phyloP scores from a whole-genome alignment of 92 coral and sea anemone species.

The Porites rus region DNA sequence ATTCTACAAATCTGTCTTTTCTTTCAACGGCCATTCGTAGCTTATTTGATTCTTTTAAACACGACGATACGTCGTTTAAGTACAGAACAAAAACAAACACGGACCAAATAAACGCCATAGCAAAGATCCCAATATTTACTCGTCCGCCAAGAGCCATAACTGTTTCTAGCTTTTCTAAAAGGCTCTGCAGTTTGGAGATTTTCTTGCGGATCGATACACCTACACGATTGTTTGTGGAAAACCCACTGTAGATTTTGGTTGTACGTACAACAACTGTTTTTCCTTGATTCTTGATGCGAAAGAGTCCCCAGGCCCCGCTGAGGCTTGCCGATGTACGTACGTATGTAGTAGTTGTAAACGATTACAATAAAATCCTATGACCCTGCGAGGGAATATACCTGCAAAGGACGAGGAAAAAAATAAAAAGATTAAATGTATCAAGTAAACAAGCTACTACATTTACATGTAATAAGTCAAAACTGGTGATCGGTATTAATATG shows the following conservation, averaged over 20 bases:
- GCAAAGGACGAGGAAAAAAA: background rate
- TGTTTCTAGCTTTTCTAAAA: background rate
- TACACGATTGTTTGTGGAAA: background rate
- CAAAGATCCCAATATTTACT: background rate
- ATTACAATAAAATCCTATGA: background rate
- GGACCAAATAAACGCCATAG: conserved; percentile 12
- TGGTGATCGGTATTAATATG: background rate
- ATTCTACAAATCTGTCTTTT: conserved; percentile 49
- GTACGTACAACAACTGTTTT: no score
- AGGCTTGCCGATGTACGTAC: no score
- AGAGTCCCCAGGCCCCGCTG: no score
- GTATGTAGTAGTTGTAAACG: no score
- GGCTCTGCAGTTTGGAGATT: background rate
- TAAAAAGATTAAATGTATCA: no score
- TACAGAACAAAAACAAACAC: conserved; percentile 14
- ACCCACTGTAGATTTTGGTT: background rate
- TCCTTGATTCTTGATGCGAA: no score
- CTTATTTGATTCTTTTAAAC: conserved; percentile 4
- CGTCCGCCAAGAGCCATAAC: conserved; percentile 3
- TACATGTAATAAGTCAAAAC: background rate
- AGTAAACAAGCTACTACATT: background rate
- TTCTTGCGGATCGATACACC: background rate
- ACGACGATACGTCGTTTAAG: background rate
- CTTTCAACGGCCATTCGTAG: conserved; percentile 39
- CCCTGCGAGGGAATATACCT: background rate